Evolutionary conservation across 2,113 vertebrate species (phyloP).

Genomic region (Phrynosoma blainvillii): DNA sequence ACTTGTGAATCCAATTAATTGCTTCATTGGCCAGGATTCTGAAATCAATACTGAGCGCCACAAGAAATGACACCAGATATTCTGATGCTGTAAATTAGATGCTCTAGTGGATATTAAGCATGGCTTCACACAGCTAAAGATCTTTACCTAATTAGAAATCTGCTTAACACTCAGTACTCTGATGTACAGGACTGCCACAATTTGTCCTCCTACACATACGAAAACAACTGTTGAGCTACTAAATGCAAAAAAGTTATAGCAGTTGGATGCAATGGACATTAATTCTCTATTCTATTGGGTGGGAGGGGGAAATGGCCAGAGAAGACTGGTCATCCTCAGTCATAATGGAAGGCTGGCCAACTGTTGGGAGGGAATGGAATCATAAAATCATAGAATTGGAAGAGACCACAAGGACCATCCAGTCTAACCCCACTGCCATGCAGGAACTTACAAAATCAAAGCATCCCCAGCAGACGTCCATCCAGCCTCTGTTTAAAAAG

Average conservation of each 20-base stretch:
- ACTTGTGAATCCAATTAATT: neutral
- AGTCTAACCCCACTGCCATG: no score
- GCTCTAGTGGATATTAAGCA: neutral
- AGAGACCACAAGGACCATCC: no score
- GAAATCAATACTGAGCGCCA: neutral
- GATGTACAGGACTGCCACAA: neutral
- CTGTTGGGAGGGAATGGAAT: neutral
- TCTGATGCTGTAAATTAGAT: neutral
- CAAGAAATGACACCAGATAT: neutral
- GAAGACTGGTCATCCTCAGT: neutral
- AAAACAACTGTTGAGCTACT: neutral
- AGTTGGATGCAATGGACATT: neutral
- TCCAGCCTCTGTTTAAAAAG: no score
- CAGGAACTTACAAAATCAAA: no score
- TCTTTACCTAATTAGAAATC: conserved; percentile 13
- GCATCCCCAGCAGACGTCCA: no score
- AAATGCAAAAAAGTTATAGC: neutral
- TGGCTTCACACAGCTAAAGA: neutral
- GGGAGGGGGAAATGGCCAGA: neutral
- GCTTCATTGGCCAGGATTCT: neutral
- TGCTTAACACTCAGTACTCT: neutral
- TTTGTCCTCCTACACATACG: neutral
- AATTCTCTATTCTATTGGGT: neutral
- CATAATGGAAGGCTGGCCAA: neutral
- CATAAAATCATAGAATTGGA: no score